Percentiles rank a stretch among this genome's conserved stretches.
These are phyloP conservation scores for Drosophila prosaltans DNA, from an alignment of 1,140 invertebrate genomes.

Conservation along the genomic window DNA sequence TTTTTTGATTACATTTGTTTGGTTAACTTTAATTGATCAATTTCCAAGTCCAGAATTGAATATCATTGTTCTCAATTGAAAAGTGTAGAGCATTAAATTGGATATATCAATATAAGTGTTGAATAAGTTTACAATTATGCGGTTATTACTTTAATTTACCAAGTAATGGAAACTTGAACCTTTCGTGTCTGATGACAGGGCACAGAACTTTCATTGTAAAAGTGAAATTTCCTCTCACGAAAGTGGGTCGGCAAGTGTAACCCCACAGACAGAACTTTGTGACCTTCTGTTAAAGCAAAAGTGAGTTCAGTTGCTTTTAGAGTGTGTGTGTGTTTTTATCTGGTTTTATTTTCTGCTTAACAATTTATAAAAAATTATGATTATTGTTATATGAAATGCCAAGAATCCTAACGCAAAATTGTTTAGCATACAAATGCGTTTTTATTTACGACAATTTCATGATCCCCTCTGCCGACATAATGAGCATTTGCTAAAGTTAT, in stretches of 20 bases:
- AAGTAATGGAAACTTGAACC: background rate
- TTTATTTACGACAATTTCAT: conserved; percentile 38
- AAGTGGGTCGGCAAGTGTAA: conserved; percentile 37
- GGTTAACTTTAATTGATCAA: conserved; percentile 7
- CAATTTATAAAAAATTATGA: conserved; percentile 55
- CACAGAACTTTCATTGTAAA: conserved; percentile 43
- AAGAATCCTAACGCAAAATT: background rate
- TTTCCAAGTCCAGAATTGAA: background rate
- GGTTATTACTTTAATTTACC: background rate
- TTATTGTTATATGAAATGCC: conserved; percentile 37
- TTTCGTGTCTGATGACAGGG: background rate
- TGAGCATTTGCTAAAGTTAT: conserved; percentile 22
- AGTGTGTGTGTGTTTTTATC: conserved; percentile 3
- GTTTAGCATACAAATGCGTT: conserved; percentile 31
- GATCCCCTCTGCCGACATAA: background rate
- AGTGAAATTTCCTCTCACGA: conserved; percentile 28
- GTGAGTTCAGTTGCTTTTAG: background rate
- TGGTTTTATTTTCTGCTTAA: conserved; percentile 28
- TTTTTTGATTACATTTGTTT: background rate
- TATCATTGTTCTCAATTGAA: conserved; percentile 5
- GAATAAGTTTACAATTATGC: background rate
- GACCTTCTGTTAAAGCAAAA: background rate
- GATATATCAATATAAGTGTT: background rate
- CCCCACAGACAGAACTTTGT: background rate
- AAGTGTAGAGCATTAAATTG: conserved; percentile 2